Percentiles rank a stretch among this genome's conserved stretches.
These are phyloP conservation scores for Yponomeuta cagnagella DNA, from an alignment of 2,888 invertebrate genomes.

Conservation along the genomic window DNA sequence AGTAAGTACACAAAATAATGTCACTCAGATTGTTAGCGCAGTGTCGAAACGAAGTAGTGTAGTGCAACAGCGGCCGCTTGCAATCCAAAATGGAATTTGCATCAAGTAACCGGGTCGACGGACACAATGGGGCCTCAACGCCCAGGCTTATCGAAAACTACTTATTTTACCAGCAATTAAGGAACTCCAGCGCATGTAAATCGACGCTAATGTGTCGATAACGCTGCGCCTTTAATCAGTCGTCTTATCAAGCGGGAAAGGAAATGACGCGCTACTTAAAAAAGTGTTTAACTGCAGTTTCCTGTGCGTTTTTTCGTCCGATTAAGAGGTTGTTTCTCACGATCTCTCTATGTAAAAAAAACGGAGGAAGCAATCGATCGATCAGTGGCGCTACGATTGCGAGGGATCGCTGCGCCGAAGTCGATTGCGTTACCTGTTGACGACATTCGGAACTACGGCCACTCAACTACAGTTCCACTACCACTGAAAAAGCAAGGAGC, in stretches of 20 bases:
- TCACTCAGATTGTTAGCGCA: conserved; percentile 1
- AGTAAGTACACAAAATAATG: conserved; percentile 12
- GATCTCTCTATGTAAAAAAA: conserved; percentile 46
- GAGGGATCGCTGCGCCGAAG: conserved; percentile 32
- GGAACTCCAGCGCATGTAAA: conserved; percentile 33
- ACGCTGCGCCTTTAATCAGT: conserved; percentile 25
- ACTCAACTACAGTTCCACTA: background rate
- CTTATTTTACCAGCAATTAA: conserved; percentile 34
- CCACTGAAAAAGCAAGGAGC: too few relatives aligned
- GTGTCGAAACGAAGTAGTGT: conserved; percentile 3
- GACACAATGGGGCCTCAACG: conserved; percentile 1
- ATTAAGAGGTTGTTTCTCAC: conserved; percentile 48
- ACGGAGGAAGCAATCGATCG: conserved; percentile 48
- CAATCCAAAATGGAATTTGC: conserved; percentile 12
- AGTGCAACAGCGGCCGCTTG: conserved; percentile 7
- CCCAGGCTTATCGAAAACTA: conserved; percentile 31
- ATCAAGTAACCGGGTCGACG: conserved; percentile 1
- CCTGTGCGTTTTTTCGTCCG: conserved; percentile 52
- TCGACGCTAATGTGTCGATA: conserved; percentile 56
- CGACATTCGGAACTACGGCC: conserved; percentile 39
- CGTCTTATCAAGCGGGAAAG: conserved; percentile 55
- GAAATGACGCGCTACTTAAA: conserved; percentile 62
- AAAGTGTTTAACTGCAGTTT: conserved; percentile 50
- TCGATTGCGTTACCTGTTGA: conserved; percentile 49
- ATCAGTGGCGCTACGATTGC: conserved; percentile 27